Conservation (phyloP, 2,797 vertebrate species). For the Lutjanus campechanus region DNA sequence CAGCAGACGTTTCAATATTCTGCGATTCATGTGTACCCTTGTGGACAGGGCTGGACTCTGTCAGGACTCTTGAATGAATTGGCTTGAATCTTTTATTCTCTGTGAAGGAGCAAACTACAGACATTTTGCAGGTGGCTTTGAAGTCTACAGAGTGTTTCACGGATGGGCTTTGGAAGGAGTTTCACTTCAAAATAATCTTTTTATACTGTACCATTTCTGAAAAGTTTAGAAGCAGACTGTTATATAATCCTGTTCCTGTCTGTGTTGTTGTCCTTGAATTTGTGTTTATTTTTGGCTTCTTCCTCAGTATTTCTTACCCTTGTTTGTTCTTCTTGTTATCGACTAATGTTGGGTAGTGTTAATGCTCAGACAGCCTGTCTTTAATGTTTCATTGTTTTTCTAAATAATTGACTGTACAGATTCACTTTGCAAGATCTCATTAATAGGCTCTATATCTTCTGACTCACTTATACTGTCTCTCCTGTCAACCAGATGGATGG, state of each 20-base stretch:
- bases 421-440: not conserved
- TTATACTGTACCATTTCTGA: not conserved
- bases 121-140: not conserved
- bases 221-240: not conserved
- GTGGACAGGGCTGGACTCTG: not conserved
- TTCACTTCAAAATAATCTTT: conserved; percentile 11
- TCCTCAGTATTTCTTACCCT: not conserved
- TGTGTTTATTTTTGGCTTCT: conserved; percentile 21
- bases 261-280: conserved; percentile 7
- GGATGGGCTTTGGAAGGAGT: not conserved
- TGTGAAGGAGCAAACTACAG: not conserved
- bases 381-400: not conserved
- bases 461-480: not conserved
- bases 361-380: not conserved
- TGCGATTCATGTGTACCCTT: not conserved
- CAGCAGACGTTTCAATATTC: not conserved
- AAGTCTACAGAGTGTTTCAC: conserved; percentile 6
- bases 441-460: not conserved
- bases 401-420: not conserved
- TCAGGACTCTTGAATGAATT: not conserved
- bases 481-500: conserved; percentile 91
- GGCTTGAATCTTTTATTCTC: not conserved
- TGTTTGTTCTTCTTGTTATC: conserved; percentile 2
- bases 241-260: conserved; percentile 14
- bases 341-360: not conserved